Evolutionary conservation across 2,113 vertebrate genomes (phyloP).

Genomic region (Chaetorhynchus papuensis): DNA sequence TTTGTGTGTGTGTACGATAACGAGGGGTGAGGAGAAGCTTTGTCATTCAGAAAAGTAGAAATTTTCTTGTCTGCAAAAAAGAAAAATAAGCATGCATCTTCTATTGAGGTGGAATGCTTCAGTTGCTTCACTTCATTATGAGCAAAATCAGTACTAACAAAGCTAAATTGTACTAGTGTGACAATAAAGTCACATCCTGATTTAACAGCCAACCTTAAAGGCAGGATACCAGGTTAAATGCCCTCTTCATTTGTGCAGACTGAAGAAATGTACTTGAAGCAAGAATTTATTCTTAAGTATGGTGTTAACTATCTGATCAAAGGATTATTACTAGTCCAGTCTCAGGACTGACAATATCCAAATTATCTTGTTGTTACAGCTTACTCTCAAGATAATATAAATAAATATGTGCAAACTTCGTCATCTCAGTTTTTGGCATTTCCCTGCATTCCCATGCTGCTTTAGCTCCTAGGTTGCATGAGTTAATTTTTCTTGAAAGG

Average conservation of each 20-base stretch:
- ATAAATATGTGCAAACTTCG: background rate
- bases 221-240: background rate
- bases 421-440: background rate
- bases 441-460: background rate
- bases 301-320: background rate
- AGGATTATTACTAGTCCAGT: background rate
- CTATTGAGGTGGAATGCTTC: background rate
- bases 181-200: background rate
- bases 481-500: background rate
- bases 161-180: background rate
- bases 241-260: background rate
- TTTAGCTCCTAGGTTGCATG: background rate
- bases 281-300: background rate
- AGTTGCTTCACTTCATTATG: background rate
- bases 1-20: background rate
- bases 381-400: background rate
- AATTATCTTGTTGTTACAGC: background rate
- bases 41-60: background rate
- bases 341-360: background rate
- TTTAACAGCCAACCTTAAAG: background rate
- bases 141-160: background rate
- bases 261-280: background rate
- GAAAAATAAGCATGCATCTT: background rate
- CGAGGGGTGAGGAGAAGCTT: background rate
- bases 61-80: background rate